A percentile compares a stretch with the other conserved stretches of the same genome.
These are phyloP conservation scores for Pantala flavescens DNA, from an alignment of 1,140 invertebrate species.

Conservation along the genomic window DNA sequence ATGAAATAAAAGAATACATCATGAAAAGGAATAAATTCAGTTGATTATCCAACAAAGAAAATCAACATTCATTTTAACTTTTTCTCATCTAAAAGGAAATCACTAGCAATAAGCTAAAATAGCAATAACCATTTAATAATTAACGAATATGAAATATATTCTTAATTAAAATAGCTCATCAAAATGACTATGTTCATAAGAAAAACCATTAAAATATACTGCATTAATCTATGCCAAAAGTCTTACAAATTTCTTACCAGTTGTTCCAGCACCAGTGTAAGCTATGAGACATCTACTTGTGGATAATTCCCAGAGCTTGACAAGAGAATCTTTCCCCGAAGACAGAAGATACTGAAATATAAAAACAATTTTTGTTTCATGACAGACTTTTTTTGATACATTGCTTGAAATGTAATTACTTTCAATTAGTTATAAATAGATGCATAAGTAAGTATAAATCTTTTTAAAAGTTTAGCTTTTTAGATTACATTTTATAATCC, in stretches of 20 bases:
- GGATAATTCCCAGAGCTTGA: slow-evolving; percentile 96
- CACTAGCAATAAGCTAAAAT: no score
- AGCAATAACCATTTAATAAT: no score
- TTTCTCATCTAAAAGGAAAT: no score
- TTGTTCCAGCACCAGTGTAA: slow-evolving; percentile 92
- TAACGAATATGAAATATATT: no score
- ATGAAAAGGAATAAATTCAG: slow-evolving; percentile 22
- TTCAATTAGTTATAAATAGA: slow-evolving; percentile 13
- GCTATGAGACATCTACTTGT: slow-evolving; percentile 92
- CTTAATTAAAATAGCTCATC: no score
- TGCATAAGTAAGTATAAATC: no score
- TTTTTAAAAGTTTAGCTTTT: no score
- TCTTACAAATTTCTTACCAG: slow-evolving; percentile 51
- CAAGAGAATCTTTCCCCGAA: slow-evolving; percentile 90
- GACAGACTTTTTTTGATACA: background rate
- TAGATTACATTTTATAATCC: no score
- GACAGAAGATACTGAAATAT: slow-evolving; percentile 80
- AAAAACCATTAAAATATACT: no score
- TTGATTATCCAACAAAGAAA: slow-evolving; percentile 13
- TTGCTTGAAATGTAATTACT: background rate
- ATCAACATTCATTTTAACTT: slow-evolving; percentile 12
- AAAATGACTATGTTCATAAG: no score
- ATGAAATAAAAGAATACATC: background rate
- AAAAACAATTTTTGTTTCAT: slow-evolving; percentile 17
- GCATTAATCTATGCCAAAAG: no score